Evolutionary conservation across 2,888 invertebrate species (phyloP).

Genomic region (Nymphalis urticae): DNA sequence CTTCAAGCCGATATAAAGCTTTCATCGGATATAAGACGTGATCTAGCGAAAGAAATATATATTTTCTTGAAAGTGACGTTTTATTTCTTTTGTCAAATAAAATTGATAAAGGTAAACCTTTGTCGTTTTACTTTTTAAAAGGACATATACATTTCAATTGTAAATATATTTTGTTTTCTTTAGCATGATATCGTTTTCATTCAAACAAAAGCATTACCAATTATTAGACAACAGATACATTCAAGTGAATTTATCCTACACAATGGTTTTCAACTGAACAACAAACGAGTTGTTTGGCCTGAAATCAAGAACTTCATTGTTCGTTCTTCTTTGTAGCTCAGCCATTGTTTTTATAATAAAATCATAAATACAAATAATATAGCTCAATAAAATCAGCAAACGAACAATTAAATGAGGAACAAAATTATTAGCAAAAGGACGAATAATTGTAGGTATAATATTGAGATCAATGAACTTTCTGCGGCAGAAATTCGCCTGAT

Average conservation of each 20-base stretch:
- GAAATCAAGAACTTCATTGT: slow-evolving; percentile 28
- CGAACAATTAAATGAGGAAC: neutral
- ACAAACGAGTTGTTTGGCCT: slow-evolving; percentile 26
- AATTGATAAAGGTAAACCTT: neutral
- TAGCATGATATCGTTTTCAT: neutral
- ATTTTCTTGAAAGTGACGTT: neutral
- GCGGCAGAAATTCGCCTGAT: too few relatives aligned
- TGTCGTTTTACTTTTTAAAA: neutral
- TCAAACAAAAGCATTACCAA: slow-evolving; percentile 8
- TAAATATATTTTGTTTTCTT: neutral
- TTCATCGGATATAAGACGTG: neutral
- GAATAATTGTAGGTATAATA: neutral
- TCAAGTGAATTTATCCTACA: slow-evolving; percentile 3
- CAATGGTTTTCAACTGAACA: slow-evolving; percentile 21
- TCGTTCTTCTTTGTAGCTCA: slow-evolving; percentile 31
- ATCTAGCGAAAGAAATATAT: neutral
- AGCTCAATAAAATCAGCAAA: neutral
- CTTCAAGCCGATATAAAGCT: slow-evolving; percentile 9
- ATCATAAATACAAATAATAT: slow-evolving; percentile 7
- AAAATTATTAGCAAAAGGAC: neutral
- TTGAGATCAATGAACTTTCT: too few relatives aligned
- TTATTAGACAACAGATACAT: slow-evolving; percentile 9
- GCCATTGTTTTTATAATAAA: slow-evolving; percentile 11
- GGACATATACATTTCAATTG: neutral
- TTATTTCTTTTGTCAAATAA: slow-evolving; percentile 1